phyloP scores from a whole-genome alignment of 2,113 vertebrate genomes.

The Hassar affinis region DNA sequence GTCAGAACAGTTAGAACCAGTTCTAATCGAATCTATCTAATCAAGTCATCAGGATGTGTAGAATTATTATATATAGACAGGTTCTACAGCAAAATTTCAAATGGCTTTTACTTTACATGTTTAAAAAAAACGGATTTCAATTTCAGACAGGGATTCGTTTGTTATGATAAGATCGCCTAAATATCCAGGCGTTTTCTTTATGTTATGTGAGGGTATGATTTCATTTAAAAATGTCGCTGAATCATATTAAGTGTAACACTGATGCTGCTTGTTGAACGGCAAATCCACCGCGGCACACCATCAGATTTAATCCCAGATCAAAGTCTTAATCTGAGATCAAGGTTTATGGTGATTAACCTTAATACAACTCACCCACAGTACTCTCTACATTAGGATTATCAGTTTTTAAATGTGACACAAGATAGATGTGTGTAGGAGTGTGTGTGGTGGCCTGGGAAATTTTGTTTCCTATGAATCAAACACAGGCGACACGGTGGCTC shows the following conservation, averaged over 20 bases:
- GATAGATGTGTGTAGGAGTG: neutral
- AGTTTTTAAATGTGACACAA: neutral
- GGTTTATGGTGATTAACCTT: neutral
- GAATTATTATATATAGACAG: too few species aligned
- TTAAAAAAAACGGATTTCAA: too few species aligned
- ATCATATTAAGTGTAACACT: neutral
- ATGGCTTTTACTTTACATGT: too few species aligned
- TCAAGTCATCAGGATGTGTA: too few species aligned
- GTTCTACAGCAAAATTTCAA: too few species aligned
- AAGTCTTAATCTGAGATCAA: neutral
- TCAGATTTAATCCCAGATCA: neutral
- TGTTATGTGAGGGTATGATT: neutral
- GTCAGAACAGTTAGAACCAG: too few species aligned
- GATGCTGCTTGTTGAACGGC: neutral
- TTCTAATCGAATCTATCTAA: too few species aligned
- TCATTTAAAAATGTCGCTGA: neutral
- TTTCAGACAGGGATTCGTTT: neutral
- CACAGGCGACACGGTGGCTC: too few species aligned
- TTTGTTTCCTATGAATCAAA: neutral
- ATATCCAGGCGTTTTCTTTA: neutral
- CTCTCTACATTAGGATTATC: neutral
- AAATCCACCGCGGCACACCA: neutral
- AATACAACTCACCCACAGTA: neutral
- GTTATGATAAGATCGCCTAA: neutral
- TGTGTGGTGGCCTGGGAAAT: neutral